phyloP scores from a whole-genome alignment of 2,888 invertebrate genomes.

The Pheosia gnoma region DNA sequence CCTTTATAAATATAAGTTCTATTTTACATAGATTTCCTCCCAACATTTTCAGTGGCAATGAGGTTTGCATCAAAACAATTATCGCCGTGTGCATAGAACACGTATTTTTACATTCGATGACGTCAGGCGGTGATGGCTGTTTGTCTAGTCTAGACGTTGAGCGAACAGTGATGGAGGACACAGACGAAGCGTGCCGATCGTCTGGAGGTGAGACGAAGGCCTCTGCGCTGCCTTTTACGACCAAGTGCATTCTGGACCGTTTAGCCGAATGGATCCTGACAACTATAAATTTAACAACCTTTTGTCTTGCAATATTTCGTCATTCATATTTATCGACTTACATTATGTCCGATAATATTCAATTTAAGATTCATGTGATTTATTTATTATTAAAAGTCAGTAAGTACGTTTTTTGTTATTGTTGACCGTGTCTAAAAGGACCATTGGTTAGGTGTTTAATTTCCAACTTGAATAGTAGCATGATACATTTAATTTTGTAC shows the following conservation, averaged over 20 bases:
- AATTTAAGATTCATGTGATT: not conserved
- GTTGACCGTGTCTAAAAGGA: no score
- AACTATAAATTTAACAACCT: slow-evolving; percentile 21
- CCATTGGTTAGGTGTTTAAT: no score
- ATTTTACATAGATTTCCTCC: no score
- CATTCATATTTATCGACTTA: slow-evolving; percentile 17
- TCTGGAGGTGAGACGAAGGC: slow-evolving; percentile 75
- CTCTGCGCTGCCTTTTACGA: slow-evolving; percentile 57
- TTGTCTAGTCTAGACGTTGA: slow-evolving; percentile 69
- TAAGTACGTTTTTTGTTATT: no score
- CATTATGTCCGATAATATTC: slow-evolving; percentile 3
- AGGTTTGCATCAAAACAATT: not conserved
- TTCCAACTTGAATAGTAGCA: no score
- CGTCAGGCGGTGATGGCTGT: slow-evolving; percentile 54
- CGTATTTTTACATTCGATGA: slow-evolving; percentile 26
- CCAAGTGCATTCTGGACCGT: slow-evolving; percentile 60
- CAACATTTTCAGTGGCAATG: slow-evolving; percentile 5
- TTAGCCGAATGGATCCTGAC: slow-evolving; percentile 37
- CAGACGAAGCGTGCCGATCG: slow-evolving; percentile 62
- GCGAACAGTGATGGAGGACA: slow-evolving; percentile 58
- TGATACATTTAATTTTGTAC: no score
- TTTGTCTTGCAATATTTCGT: slow-evolving; percentile 15
- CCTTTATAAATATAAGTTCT: no score
- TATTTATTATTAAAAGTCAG: no score
- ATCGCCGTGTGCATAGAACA: not conserved